These are phyloP conservation scores for Cygnus buccinator DNA, from an alignment of 2,113 vertebrate species.

Conservation along the genomic window DNA sequence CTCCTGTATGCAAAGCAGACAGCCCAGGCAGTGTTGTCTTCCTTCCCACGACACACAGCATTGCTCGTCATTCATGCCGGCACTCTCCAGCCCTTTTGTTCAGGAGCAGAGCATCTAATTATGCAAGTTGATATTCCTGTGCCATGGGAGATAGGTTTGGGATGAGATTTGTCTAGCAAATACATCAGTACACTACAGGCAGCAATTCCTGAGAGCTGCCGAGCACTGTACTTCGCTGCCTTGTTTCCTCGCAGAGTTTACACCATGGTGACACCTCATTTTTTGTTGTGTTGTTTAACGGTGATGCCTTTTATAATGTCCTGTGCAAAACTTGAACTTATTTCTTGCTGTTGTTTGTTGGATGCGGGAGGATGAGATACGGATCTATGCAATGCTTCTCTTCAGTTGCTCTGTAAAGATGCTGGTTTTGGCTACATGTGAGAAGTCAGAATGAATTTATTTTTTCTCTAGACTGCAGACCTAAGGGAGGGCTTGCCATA, in stretches of 20 bases:
- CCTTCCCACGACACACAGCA: neutral
- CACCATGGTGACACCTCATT: neutral
- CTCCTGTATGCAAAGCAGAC: neutral
- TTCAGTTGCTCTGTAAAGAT: neutral
- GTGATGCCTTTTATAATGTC: conserved; percentile 18
- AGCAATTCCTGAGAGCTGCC: neutral
- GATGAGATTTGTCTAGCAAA: neutral
- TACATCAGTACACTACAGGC: neutral
- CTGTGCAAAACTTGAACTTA: conserved; percentile 20
- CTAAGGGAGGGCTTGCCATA: neutral
- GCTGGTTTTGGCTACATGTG: neutral
- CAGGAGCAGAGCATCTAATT: neutral
- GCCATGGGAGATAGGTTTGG: neutral
- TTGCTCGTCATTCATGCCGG: accelerated
- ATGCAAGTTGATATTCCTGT: neutral
- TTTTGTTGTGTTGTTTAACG: neutral
- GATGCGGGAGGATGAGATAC: neutral
- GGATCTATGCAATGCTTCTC: conserved; percentile 63
- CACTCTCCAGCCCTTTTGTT: neutral
- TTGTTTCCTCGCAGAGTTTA: neutral
- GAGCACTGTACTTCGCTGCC: neutral
- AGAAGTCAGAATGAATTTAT: neutral
- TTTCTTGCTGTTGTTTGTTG: neutral
- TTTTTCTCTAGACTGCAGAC: neutral
- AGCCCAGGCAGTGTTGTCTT: neutral